A percentile compares a stretch with the other conserved stretches of the same genome.
Conservation (phyloP, 37 sponge, comb jelly and placozoan species). For the Cladorhizidae sp. region DNA sequence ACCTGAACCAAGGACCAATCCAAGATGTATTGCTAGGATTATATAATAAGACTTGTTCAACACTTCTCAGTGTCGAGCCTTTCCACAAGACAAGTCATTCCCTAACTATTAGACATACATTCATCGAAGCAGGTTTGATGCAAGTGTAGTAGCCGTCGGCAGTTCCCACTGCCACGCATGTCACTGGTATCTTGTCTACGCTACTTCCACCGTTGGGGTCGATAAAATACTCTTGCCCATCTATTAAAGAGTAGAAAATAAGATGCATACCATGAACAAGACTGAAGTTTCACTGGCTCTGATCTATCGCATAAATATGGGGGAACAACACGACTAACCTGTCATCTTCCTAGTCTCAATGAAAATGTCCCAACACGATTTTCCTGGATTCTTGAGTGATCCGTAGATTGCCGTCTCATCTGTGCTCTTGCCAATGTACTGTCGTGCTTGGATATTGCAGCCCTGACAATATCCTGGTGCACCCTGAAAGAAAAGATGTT, state of each 20-base stretch:
- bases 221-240: constrained; percentile 45
- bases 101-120: not conserved
- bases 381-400: constrained; percentile 38
- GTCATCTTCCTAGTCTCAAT: not conserved
- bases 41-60: no score
- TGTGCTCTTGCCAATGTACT: constrained; percentile 8
- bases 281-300: no score
- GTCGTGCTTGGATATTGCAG: no score
- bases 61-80: no score
- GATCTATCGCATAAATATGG: no score
- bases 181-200: constrained; percentile 51
- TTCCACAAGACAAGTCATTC: not conserved
- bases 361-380: constrained; percentile 40
- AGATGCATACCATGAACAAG: no score
- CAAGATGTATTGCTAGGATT: no score
- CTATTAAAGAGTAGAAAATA: no score
- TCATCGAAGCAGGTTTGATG: constrained; percentile 31
- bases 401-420: constrained; percentile 28
- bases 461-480: no score
- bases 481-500: no score
- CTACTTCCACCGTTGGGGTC: constrained; percentile 70
- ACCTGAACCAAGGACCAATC: no score
- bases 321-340: not conserved
- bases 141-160: constrained; percentile 54
- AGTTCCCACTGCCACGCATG: constrained; percentile 30